Evolutionary conservation across 2,888 invertebrate species (phyloP), one percentile per base, ranked within the genome.

Genomic region (Deilephila elpenor): DNA sequence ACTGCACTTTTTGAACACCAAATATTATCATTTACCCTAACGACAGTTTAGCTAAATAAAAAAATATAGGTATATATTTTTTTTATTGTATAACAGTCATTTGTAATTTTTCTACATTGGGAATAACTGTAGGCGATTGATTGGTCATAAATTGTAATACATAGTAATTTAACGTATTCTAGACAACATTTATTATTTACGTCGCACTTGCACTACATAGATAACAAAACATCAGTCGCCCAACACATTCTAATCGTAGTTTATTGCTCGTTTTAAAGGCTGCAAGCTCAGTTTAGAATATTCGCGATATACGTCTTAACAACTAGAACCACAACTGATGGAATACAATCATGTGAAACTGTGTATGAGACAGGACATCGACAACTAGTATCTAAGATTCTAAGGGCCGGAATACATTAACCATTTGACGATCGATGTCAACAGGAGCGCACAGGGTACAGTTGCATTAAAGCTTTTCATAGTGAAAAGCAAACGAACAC

Each of bases 21-120:
- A 93, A 89, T 86, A 89, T 89, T 88, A 82, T 80, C 83, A 86
- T 88, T 83, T 90, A 92, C 85, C 90, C 91, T 93, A 93, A 91
- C 80, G 87, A 91, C 89, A 91, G 92, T 87, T 92, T 91, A 91
- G 92, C 92, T 93, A 93, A 91, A 87, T 93, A 93, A 94, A 94
- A 93, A 94, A 93, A 93, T 93, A 93, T 92, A 93, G 88, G 90
- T 89, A n/a, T 37, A 64, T 67, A 70, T 53, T 53, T 70, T 44
- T 73, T 53, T 60, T 89, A 56, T 89, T 89, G 86, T 91, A 92
- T 89, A 91, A 89, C 89, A 91, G 89, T 92, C 89, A 86, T 87
- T 91, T 89, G 89, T 91, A 87, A 87, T 85, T 85, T 71, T 82
- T 84, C 89, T 92, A 92, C 84, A 81, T 85, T 86, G 86, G 86